Percentiles rank a stretch among this genome's conserved stretches.
Conservation (phyloP, 1,140 invertebrate species). For the Ephestia elutella region DNA sequence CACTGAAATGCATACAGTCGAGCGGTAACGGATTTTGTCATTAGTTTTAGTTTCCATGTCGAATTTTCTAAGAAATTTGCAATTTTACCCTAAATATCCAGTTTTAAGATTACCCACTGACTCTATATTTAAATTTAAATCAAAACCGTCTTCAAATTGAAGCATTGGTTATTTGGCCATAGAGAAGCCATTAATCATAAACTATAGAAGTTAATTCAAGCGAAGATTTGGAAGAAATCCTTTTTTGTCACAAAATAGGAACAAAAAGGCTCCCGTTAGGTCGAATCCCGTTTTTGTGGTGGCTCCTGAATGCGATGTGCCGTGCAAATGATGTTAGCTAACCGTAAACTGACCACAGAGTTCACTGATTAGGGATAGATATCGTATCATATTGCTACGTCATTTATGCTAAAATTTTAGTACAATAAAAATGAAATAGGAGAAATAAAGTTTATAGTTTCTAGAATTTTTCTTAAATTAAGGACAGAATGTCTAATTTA, state of each 20-base stretch:
- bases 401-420: not conserved
- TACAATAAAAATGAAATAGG: too few relatives aligned
- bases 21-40: too few relatives aligned
- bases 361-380: conserved; percentile 1
- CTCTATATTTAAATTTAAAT: not conserved
- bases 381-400: not conserved
- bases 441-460: too few relatives aligned
- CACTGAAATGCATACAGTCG: not conserved
- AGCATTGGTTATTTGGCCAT: not conserved
- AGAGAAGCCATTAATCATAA: not conserved
- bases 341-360: conserved; percentile 25
- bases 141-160: not conserved
- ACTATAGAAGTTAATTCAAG: conserved; percentile 1
- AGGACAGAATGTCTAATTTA: too few relatives aligned
- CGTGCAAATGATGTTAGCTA: conserved; percentile 39
- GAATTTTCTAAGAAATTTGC: too few relatives aligned
- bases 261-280: conserved; percentile 30
- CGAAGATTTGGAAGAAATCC: not conserved
- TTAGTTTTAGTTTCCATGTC: too few relatives aligned
- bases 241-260: conserved; percentile 14
- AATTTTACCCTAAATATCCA: not conserved
- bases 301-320: conserved; percentile 28
- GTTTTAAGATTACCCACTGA: not conserved
- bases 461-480: too few relatives aligned
- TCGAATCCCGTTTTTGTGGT: conserved; percentile 45